These are phyloP conservation scores for Furnarius figulus DNA, from an alignment of 2,113 vertebrate genomes.

Conservation along the genomic window DNA sequence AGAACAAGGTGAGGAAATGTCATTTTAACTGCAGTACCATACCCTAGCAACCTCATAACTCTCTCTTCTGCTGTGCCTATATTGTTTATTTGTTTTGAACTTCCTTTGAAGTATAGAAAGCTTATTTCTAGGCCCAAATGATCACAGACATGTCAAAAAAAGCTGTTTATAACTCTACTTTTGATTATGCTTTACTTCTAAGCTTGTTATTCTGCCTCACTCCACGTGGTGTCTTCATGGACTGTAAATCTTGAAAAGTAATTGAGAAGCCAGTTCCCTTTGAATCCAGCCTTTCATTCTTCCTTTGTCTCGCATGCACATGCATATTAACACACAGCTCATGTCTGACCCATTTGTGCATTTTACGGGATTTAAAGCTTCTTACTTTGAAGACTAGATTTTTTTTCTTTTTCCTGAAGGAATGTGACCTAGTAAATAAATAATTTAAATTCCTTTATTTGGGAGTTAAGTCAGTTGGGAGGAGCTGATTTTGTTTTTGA, in stretches of 20 bases:
- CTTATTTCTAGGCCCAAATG: not conserved
- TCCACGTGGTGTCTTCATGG: constrained; percentile 53
- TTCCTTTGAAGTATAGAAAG: not conserved
- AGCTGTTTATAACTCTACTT: not conserved
- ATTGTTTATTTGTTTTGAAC: not conserved
- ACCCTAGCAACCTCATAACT: not conserved
- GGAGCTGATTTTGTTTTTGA: not conserved
- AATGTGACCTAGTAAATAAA: constrained; percentile 30
- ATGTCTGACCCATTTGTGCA: not conserved
- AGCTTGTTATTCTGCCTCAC: not conserved
- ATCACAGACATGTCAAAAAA: not conserved
- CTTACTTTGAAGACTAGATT: constrained; percentile 31
- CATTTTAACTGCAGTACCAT: not conserved
- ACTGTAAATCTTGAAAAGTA: not conserved
- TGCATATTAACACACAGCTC: not conserved
- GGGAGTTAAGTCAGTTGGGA: not conserved
- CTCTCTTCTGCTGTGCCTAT: not conserved
- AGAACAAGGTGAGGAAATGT: not conserved
- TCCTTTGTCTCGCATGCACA: not conserved
- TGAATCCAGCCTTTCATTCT: not conserved
- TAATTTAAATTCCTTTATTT: constrained; percentile 18
- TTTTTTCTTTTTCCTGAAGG: not conserved
- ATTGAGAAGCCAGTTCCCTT: not conserved
- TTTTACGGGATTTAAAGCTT: constrained; percentile 23
- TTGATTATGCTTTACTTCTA: not conserved